A percentile compares a stretch with the other conserved stretches of the same genome.
Conservation (phyloP, 2,888 invertebrate species). For the Polylopha cassiicola region DNA sequence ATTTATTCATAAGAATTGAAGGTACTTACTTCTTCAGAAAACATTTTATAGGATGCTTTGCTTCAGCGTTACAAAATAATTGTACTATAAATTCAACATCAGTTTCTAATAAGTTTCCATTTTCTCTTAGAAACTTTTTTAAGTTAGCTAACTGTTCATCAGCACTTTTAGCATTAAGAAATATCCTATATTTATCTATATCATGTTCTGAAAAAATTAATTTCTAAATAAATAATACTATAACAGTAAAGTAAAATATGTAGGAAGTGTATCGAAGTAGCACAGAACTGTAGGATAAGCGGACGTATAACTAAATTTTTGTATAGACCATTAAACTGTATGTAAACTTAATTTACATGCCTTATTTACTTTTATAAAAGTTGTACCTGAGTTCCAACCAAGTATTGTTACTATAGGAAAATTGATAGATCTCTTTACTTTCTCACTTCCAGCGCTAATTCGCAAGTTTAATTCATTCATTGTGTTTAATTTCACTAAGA, state of each 20-base stretch:
- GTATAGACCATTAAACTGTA: too few relatives aligned
- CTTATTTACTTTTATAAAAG: too few relatives aligned
- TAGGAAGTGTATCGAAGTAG: too few relatives aligned
- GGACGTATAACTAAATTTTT: too few relatives aligned
- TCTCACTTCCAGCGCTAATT: conserved; percentile 44
- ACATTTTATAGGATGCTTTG: conserved; percentile 63
- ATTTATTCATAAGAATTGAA: too few relatives aligned
- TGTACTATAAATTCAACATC: conserved; percentile 42
- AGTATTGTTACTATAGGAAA: conserved; percentile 19
- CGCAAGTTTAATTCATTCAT: conserved; percentile 56
- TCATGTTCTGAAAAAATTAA: conserved; percentile 31
- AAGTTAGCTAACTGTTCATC: conserved; percentile 48
- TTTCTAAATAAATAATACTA: neutral
- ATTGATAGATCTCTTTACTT: conserved; percentile 41
- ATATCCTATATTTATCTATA: conserved; percentile 29
- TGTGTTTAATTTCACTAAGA: conserved; percentile 12
- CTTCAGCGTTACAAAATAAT: conserved; percentile 49
- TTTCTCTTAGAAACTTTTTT: conserved; percentile 37
- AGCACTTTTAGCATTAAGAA: conserved; percentile 37
- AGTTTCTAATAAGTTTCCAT: conserved; percentile 22
- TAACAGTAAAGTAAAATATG: too few relatives aligned
- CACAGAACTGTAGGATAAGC: too few relatives aligned
- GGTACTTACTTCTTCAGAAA: conserved; percentile 53
- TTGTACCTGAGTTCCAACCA: conserved; percentile 7
- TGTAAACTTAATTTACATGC: too few relatives aligned